phyloP scores from a whole-genome alignment of 1,140 invertebrate genomes.

The Drosophila serrata region DNA sequence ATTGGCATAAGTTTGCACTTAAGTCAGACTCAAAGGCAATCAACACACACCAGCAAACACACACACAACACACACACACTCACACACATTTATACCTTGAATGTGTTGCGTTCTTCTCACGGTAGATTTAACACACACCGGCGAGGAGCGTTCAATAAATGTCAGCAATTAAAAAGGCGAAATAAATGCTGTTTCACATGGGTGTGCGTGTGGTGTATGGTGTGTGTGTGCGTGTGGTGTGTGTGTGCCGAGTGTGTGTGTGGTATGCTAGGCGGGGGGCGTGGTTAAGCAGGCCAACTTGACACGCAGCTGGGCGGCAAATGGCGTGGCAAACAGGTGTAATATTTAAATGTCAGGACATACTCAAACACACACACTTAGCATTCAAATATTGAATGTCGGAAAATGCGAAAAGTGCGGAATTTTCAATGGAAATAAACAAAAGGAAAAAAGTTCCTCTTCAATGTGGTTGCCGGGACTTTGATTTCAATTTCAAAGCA shows the following conservation, averaged over 20 bases:
- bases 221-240: background rate
- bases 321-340: conserved; percentile 39
- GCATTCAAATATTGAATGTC: conserved; percentile 20
- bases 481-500: conserved; percentile 20
- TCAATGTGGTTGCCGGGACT: background rate
- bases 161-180: conserved; percentile 81
- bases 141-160: conserved; percentile 71
- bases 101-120: conserved; percentile 39
- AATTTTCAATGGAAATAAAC: background rate
- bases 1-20: conserved; percentile 83
- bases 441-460: background rate
- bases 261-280: background rate
- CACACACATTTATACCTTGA: background rate
- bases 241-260: conserved; percentile 1
- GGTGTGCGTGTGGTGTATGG: conserved; percentile 1
- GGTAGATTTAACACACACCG: conserved; percentile 73
- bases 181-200: conserved; percentile 63
- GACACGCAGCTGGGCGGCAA: conserved; percentile 23
- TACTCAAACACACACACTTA: background rate
- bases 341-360: conserved; percentile 43
- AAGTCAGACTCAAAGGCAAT: conserved; percentile 67
- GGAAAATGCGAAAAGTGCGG: background rate
- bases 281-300: conserved; percentile 39
- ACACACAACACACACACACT: conserved; percentile 1
- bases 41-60: conserved; percentile 14